Conservation (phyloP, 2,888 invertebrate genomes). For the Leptinotarsa peninsularis region DNA sequence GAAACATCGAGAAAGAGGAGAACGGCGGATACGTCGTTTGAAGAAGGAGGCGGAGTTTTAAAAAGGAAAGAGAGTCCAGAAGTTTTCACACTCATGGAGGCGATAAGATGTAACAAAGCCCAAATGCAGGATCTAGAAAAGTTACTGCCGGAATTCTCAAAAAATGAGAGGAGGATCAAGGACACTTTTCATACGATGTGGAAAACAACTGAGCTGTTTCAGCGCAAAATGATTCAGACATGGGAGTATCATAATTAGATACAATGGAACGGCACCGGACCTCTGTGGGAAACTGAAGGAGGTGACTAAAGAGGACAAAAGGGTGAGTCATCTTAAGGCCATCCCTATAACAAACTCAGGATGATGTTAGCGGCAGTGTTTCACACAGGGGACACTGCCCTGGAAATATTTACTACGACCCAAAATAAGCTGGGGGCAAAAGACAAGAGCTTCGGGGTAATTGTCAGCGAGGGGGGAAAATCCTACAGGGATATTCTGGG, state of each 20-base stretch:
- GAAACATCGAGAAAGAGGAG: too few species aligned
- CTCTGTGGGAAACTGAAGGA: constrained; percentile 20
- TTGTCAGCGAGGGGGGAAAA: background rate
- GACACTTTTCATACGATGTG: too few species aligned
- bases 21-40: too few species aligned
- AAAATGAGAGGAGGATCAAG: too few species aligned
- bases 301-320: background rate
- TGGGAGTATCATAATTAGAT: background rate
- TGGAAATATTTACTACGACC: background rate
- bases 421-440: background rate
- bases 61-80: too few species aligned
- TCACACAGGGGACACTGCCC: background rate
- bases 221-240: too few species aligned
- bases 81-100: too few species aligned
- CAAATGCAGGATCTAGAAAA: too few species aligned
- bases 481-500: background rate
- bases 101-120: too few species aligned
- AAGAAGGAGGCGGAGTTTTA: too few species aligned
- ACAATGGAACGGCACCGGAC: constrained; percentile 13
- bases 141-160: too few species aligned
- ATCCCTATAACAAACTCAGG: background rate
- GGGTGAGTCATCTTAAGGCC: background rate
- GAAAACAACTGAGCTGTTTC: too few species aligned
- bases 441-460: background rate
- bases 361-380: constrained; percentile 1